A percentile compares a stretch with the other conserved stretches of the same genome.
These are phyloP conservation scores for Dufourea novaeangliae DNA, from an alignment of 1,140 invertebrate genomes.

Conservation along the genomic window DNA sequence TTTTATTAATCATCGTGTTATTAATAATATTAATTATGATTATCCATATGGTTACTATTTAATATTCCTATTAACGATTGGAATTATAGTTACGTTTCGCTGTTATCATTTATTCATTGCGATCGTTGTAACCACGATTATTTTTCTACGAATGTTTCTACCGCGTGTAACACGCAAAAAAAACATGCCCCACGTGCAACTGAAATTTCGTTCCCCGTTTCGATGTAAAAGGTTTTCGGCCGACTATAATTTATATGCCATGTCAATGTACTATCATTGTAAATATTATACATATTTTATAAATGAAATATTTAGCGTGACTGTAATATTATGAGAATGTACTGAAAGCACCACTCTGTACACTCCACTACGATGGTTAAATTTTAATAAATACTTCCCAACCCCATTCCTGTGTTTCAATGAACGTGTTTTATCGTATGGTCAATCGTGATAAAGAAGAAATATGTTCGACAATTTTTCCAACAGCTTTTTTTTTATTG, in stretches of 20 bases:
- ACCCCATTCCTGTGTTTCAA: constrained; percentile 43
- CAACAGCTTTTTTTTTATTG: constrained; percentile 39
- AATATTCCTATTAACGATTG: constrained; percentile 26
- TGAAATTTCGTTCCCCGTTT: constrained; percentile 40
- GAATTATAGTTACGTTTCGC: constrained; percentile 31
- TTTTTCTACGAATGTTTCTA: constrained; percentile 38
- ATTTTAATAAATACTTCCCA: constrained; percentile 77
- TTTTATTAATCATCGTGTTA: constrained; percentile 35
- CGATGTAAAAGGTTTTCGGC: constrained; percentile 37
- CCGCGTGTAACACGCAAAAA: not conserved
- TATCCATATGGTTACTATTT: constrained; percentile 33
- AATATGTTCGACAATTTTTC: not conserved
- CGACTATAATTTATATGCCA: constrained; percentile 55
- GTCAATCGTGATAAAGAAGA: not conserved
- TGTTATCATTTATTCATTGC: constrained; percentile 49
- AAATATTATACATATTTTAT: constrained; percentile 77
- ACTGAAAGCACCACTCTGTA: constrained; percentile 74
- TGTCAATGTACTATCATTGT: constrained; percentile 67
- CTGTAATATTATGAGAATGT: constrained; percentile 72
- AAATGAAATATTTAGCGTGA: constrained; percentile 73
- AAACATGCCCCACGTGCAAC: constrained; percentile 23
- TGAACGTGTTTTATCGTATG: not conserved
- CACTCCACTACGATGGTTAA: constrained; percentile 73
- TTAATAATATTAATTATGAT: constrained; percentile 26
- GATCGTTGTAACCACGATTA: constrained; percentile 55